Evolutionary conservation across 2,113 vertebrate genomes (phyloP), one percentile per base, ranked within the genome.

Genomic region (Gambusia holbrooki): DNA sequence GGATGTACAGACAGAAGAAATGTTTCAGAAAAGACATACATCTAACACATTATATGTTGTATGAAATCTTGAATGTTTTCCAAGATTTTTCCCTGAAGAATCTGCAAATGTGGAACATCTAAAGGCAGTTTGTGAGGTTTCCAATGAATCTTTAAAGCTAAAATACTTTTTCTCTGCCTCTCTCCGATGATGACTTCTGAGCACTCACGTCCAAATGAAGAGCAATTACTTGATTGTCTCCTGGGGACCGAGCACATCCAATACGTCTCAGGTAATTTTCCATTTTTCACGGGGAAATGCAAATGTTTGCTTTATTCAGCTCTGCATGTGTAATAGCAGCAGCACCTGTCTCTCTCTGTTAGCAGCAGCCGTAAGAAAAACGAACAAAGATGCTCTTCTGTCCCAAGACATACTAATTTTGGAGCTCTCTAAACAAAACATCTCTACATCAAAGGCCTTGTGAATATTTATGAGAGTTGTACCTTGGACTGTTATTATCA

Each of bases 101-200:
- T 19, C 60, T 30, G 15, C 35, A 86, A 84, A 69, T 64, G 84
- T 80, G 74, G 65, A 84, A 81, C 66, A 75, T 79, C 73, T 66
- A 72, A 42, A 78, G 82, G 77, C 71, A 72, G 73, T 89, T 83
- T 74, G 58, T 54, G 71, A 77, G 72, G 77, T 87, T 85, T 71
- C 37, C 45, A 40, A 71, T 90, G 19, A 93, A 94, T 92, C 62
- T 92, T 91, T 94, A 15, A 91, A 93, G 76, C 25, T 61, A 28
- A 32, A 74, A 63, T 76, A 76, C 63, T 42, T 40, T 74, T 42
- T 84, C 71, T 85, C 83, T 75, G 83, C 77, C 74, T n/a, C 32
- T 58, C 78, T 81, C 70, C 42, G 37, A 77, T 35, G 69, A 73
- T 67, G 48, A 76, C 71, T 80, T 73, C 60, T 74, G 71, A 73